These are phyloP conservation scores for Caenorhabditis zanzibari DNA, from an alignment of 2,888 invertebrate species.

Conservation along the genomic window DNA sequence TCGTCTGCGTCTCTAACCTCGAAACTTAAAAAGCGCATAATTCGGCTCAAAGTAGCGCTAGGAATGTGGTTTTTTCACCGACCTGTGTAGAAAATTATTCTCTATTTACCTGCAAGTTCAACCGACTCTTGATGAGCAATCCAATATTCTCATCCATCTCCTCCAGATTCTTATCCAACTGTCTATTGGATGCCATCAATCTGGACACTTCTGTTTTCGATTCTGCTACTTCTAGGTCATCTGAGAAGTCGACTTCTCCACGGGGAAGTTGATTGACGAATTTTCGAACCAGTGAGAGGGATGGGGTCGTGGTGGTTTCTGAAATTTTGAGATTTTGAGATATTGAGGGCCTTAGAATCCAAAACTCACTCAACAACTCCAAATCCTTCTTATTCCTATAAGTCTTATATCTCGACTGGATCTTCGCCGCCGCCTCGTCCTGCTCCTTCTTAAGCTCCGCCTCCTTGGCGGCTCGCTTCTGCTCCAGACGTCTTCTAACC, in stretches of 20 bases:
- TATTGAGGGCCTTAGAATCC: too few species aligned
- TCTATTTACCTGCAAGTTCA: conserved; percentile 87
- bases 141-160: conserved; percentile 91
- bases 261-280: conserved; percentile 85
- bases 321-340: not conserved
- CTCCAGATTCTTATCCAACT: conserved; percentile 88
- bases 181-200: conserved; percentile 85
- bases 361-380: conserved; percentile 70
- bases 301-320: conserved; percentile 75
- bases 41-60: too few species aligned
- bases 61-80: too few species aligned
- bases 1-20: too few species aligned
- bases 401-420: conserved; percentile 70
- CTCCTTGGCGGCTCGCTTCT: conserved; percentile 50
- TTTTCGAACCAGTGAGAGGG: conserved; percentile 82
- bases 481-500: conserved; percentile 57
- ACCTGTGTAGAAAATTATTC: too few species aligned
- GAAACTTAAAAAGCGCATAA: too few species aligned
- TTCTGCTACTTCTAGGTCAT: conserved; percentile 85
- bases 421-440: conserved; percentile 71
- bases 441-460: conserved; percentile 53
- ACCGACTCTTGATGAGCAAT: conserved; percentile 89
- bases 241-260: conserved; percentile 68
- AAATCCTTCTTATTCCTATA: conserved; percentile 69
- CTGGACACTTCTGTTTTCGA: conserved; percentile 89